A percentile compares a stretch with the other conserved stretches of the same genome.
Evolutionary conservation across 2,888 invertebrate genomes (phyloP).

Genomic region (Synanthedon vespiformis): DNA sequence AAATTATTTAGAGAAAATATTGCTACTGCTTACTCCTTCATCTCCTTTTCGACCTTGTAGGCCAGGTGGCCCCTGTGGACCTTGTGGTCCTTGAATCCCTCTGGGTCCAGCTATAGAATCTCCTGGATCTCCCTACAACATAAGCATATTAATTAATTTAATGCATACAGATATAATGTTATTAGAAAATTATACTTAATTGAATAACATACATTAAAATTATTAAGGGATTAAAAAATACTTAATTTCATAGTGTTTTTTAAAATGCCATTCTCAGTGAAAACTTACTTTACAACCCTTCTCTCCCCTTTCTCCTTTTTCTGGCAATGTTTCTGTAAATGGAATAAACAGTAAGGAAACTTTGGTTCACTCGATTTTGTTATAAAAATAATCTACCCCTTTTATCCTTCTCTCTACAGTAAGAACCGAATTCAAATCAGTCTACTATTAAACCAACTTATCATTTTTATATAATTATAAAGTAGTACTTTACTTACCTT

Average conservation of each 20-base stretch:
- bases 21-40: conserved; percentile 17
- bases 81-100: conserved; percentile 70
- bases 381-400: too few relatives aligned
- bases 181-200: background rate
- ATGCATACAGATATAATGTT: too few relatives aligned
- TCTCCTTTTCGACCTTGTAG: conserved; percentile 26
- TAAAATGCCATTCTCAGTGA: too few relatives aligned
- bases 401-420: too few relatives aligned
- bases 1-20: background rate
- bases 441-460: too few relatives aligned
- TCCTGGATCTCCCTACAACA: conserved; percentile 28
- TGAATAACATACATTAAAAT: background rate
- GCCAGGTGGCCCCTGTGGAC: conserved; percentile 76
- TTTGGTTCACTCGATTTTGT: too few relatives aligned
- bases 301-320: conserved; percentile 17
- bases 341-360: too few relatives aligned
- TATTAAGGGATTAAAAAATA: too few relatives aligned
- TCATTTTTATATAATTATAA: too few relatives aligned
- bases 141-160: too few relatives aligned
- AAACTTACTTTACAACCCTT: conserved; percentile 12
- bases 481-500: background rate
- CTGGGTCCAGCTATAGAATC: conserved; percentile 18
- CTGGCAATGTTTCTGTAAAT: conserved; percentile 1
- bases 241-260: too few relatives aligned
- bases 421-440: too few relatives aligned